Evolutionary conservation across 2,888 invertebrate species (phyloP).

Genomic region (Pandemis heparana): DNA sequence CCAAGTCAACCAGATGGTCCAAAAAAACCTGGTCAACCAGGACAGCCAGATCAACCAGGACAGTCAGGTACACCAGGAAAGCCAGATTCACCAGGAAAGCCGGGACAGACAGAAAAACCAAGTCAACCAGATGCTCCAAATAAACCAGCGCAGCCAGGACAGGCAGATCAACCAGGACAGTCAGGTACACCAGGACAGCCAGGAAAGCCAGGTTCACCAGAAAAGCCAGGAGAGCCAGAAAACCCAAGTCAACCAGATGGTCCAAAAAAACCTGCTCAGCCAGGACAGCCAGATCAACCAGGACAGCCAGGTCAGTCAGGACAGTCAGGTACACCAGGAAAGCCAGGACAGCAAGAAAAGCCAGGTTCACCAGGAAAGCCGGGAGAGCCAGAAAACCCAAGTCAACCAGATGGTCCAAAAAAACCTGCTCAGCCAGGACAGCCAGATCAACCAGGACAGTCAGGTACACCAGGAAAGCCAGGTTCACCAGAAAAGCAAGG

Average conservation of each 20-base stretch:
- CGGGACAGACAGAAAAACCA: not conserved
- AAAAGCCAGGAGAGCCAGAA: not conserved
- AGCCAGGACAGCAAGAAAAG: not conserved
- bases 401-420: not conserved
- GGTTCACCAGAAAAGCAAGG: not conserved
- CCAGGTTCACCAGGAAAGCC: not conserved
- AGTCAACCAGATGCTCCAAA: too few species aligned
- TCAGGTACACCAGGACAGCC: not conserved
- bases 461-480: not conserved
- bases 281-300: not conserved
- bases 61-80: not conserved
- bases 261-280: not conserved
- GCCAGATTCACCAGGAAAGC: not conserved
- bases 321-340: not conserved
- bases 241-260: not conserved
- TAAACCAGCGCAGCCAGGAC: too few species aligned
- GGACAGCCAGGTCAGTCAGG: not conserved
- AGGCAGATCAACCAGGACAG: not conserved
- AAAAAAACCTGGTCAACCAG: not conserved
- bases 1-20: too few species aligned
- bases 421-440: not conserved
- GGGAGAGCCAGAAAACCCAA: not conserved
- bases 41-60: not conserved
- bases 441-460: slow-evolving; percentile 19
- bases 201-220: not conserved